phyloP scores from a whole-genome alignment of 2,797 vertebrate species.

The Spinibarbus caldwelli region DNA sequence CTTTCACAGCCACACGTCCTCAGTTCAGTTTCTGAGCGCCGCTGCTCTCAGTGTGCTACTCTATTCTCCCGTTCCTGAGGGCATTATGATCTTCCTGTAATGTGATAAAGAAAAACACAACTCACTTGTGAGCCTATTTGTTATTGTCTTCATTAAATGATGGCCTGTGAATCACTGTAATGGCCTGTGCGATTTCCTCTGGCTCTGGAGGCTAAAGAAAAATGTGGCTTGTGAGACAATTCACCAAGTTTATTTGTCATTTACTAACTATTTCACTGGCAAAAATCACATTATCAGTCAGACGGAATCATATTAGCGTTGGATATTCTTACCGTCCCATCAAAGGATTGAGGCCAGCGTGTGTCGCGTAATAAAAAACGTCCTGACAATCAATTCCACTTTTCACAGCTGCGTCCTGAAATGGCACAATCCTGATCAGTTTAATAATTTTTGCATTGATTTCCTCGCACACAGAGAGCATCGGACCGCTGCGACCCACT shows the following conservation, averaged over 20 bases:
- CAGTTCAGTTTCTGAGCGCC: neutral
- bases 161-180: conserved; percentile 44
- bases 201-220: conserved; percentile 29
- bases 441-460: conserved; percentile 64
- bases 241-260: conserved; percentile 30
- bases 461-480: conserved; percentile 46
- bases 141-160: conserved; percentile 58
- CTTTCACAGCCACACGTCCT: neutral
- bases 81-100: conserved; percentile 45
- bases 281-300: conserved; percentile 23
- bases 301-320: neutral
- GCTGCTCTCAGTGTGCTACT: neutral
- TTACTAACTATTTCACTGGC: conserved; percentile 3
- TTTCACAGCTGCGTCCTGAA: conserved; percentile 33
- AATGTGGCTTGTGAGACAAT: conserved; percentile 1
- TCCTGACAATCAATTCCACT: conserved; percentile 32
- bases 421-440: conserved; percentile 59
- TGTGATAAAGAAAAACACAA: conserved; percentile 47
- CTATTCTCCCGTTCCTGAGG: conserved; percentile 16
- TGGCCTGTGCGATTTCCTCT: conserved; percentile 44
- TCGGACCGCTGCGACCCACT: conserved; percentile 71
- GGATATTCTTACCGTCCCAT: conserved; percentile 23
- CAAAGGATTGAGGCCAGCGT: neutral
- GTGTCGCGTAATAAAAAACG: neutral
- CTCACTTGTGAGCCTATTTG: conserved; percentile 52